Evolutionary conservation across 1,140 invertebrate genomes (phyloP).

Genomic region (Camponotus vicinus): DNA sequence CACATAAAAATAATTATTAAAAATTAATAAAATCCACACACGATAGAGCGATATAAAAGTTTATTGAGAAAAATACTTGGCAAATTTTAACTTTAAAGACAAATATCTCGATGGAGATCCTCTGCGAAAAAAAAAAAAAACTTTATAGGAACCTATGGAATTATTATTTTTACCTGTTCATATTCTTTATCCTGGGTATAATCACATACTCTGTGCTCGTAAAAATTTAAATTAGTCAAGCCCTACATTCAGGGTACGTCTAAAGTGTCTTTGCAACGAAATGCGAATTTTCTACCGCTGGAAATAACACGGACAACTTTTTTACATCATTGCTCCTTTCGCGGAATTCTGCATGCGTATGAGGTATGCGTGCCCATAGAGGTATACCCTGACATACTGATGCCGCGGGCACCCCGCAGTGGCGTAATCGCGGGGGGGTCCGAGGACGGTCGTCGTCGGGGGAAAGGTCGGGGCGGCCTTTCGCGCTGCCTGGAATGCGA

Average conservation of each 20-base stretch:
- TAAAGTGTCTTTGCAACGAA: background rate
- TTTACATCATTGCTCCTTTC: background rate
- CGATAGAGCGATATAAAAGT: no score
- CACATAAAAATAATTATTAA: no score
- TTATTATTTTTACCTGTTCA: no score
- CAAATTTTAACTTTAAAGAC: no score
- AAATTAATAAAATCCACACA: no score
- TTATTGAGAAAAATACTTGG: no score
- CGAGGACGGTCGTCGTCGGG: slow-evolving; percentile 7
- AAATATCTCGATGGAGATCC: no score
- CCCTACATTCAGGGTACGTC: background rate
- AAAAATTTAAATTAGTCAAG: background rate
- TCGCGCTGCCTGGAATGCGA: slow-evolving; percentile 11
- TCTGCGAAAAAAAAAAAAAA: no score
- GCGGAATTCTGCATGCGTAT: background rate
- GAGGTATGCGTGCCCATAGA: background rate
- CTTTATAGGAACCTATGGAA: no score
- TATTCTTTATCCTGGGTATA: no score
- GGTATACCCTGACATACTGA: background rate
- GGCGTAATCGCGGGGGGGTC: background rate
- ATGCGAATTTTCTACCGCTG: background rate
- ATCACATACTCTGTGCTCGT: background rate
- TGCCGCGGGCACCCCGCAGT: background rate
- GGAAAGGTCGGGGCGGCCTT: slow-evolving; percentile 45
- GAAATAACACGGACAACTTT: background rate